phyloP scores from a whole-genome alignment of 2,113 vertebrate species.

The Phaethornis superciliosus region DNA sequence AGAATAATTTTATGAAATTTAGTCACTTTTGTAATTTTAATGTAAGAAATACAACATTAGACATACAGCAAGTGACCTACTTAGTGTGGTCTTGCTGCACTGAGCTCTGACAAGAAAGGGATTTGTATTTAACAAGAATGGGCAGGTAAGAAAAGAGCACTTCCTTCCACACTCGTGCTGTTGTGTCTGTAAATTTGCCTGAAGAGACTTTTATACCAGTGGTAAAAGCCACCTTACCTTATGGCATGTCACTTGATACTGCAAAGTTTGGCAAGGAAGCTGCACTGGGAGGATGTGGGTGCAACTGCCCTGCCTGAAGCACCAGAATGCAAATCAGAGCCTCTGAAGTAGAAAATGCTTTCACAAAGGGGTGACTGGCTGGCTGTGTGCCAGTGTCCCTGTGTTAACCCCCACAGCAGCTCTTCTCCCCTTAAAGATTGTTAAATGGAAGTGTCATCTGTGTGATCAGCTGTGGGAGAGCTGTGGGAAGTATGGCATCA shows the following conservation, averaged over 20 bases:
- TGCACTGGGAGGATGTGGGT: not conserved
- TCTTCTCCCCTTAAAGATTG: no score
- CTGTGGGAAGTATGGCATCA: rapidly evolving
- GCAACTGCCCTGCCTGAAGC: not conserved
- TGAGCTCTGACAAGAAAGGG: not conserved
- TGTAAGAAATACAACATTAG: not conserved
- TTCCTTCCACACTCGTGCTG: rapidly evolving
- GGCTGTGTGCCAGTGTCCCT: no score
- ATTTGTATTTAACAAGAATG: not conserved
- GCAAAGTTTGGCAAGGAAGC: no score
- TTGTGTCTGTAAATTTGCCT: rapidly evolving
- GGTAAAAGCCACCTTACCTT: rapidly evolving
- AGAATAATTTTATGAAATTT: not conserved
- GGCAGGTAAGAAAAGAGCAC: not conserved
- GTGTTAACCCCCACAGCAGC: no score
- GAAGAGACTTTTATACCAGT: not conserved
- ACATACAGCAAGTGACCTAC: rapidly evolving
- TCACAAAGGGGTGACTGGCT: not conserved
- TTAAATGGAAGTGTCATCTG: rapidly evolving
- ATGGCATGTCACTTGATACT: rapidly evolving
- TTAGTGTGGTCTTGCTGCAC: not conserved
- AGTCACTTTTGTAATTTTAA: not conserved
- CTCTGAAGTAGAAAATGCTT: not conserved
- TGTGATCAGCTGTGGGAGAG: not conserved
- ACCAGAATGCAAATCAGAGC: not conserved